Evolutionary conservation across 2,888 invertebrate species (phyloP).

Genomic region (Scrobipalpa atriplicella): DNA sequence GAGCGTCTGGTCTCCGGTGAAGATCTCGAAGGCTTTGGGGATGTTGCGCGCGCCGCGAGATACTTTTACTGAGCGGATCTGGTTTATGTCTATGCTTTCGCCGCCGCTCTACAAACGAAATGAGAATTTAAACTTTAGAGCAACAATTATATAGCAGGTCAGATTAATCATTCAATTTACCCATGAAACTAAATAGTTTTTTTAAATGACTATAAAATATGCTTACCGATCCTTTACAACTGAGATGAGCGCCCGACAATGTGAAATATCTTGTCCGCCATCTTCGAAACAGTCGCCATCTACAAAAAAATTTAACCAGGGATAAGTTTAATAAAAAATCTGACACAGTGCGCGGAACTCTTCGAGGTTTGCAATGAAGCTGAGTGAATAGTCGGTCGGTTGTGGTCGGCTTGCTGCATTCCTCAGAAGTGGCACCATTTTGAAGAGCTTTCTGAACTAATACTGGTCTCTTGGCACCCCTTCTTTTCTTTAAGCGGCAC

Average conservation of each 20-base stretch:
- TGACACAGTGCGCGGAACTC: not conserved
- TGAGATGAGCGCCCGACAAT: conserved; percentile 94
- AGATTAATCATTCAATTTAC: no score
- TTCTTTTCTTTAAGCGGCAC: not conserved
- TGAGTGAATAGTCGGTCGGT: no score
- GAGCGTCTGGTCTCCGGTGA: conserved; percentile 95
- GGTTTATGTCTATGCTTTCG: conserved; percentile 94
- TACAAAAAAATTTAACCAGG: conserved; percentile 39
- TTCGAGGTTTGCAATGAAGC: no score
- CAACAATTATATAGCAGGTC: no score
- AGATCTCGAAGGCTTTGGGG: conserved; percentile 98
- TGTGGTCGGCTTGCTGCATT: no score
- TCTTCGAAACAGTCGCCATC: conserved; percentile 94
- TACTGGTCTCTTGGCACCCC: no score
- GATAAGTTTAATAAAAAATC: not conserved
- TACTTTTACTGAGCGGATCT: conserved; percentile 97
- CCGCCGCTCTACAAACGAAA: conserved; percentile 87
- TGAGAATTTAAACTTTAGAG: not conserved
- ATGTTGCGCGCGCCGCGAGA: conserved; percentile 95
- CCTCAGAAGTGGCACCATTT: no score
- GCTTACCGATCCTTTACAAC: conserved; percentile 92
- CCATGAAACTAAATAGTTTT: no score
- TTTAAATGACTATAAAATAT: not conserved
- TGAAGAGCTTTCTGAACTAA: no score
- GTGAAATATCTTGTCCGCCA: conserved; percentile 98